Conservation (phyloP, 2,797 vertebrate genomes). For the Clarias platycephalus region DNA sequence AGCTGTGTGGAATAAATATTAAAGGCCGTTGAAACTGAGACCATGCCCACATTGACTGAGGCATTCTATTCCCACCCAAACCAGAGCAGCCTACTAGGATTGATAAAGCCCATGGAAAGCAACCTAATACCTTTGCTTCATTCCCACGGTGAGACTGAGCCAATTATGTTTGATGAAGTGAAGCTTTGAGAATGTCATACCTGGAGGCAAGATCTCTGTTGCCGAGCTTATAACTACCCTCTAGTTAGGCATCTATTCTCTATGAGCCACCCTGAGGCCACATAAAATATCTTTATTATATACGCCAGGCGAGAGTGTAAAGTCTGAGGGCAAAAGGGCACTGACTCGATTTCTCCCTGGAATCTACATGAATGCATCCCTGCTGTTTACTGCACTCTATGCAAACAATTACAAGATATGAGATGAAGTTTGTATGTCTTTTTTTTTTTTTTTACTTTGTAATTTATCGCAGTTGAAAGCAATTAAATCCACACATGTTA, state of each 20-base stretch:
- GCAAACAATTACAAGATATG: neutral
- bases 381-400: neutral
- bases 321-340: neutral
- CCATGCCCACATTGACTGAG: neutral
- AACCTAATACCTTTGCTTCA: slow-evolving; percentile 10
- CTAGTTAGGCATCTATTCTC: neutral
- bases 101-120: neutral
- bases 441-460: neutral
- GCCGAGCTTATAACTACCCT: neutral
- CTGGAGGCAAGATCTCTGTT: slow-evolving; percentile 16
- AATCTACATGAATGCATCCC: too few relatives aligned
- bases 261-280: neutral
- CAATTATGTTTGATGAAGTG: slow-evolving; percentile 7
- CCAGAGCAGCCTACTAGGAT: neutral
- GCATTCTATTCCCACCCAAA: neutral
- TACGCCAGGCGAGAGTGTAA: neutral
- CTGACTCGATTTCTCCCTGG: neutral
- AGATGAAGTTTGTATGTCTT: neutral
- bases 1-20: neutral
- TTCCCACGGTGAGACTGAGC: neutral
- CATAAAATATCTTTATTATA: slow-evolving; percentile 14
- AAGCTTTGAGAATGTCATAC: neutral
- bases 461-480: neutral
- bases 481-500: neutral
- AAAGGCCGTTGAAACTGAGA: neutral